Percentiles rank a stretch among this genome's conserved stretches.
phyloP scores from a whole-genome alignment of 2,113 vertebrate species.

The Xiphorhynchus elegans region DNA sequence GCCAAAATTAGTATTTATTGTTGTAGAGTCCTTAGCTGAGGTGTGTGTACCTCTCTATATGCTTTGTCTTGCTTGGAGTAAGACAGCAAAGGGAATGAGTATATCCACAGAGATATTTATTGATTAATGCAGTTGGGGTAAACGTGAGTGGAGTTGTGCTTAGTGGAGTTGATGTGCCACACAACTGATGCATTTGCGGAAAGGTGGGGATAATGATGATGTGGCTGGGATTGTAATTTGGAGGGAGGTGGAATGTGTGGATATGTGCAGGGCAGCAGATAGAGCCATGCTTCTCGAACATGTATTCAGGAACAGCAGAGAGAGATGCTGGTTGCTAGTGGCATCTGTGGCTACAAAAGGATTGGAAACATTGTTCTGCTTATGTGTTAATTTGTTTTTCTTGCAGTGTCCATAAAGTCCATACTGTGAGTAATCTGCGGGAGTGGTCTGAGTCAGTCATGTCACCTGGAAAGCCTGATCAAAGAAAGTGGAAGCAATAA shows the following conservation, averaged over 20 bases:
- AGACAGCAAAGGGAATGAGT: neutral
- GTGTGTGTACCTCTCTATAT: neutral
- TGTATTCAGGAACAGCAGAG: rapidly evolving
- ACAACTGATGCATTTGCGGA: rapidly evolving
- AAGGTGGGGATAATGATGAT: neutral
- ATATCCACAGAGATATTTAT: neutral
- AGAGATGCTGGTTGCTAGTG: neutral
- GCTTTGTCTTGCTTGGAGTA: neutral
- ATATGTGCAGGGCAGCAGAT: neutral
- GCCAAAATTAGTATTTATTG: neutral
- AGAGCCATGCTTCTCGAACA: neutral
- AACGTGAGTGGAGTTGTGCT: neutral
- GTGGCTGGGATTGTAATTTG: neutral
- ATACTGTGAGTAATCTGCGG: neutral
- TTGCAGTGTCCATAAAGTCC: neutral
- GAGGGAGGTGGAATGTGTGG: neutral
- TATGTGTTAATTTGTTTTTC: neutral
- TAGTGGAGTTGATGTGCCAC: neutral
- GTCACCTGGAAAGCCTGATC: neutral
- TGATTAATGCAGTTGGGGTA: neutral
- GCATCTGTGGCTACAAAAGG: neutral
- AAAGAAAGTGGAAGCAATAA: neutral
- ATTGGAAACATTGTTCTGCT: neutral
- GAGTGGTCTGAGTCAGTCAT: neutral
- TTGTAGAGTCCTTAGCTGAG: neutral